These are phyloP conservation scores for Archips crataeganus DNA, from an alignment of 2,888 invertebrate genomes.

Conservation along the genomic window DNA sequence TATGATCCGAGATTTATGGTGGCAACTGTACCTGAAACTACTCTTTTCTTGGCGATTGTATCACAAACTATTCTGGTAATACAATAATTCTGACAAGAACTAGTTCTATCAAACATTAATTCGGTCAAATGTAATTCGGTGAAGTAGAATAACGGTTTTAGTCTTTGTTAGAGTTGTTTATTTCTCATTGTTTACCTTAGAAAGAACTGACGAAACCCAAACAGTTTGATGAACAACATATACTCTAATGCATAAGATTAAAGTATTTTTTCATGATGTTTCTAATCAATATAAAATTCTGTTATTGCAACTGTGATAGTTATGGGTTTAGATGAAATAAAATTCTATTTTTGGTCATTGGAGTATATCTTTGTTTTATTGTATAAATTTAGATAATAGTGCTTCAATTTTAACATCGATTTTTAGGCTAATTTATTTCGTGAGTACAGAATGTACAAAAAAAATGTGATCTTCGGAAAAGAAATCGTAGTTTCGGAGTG, in stretches of 20 bases:
- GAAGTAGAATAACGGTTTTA: background rate
- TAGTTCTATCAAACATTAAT: background rate
- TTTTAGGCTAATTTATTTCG: background rate
- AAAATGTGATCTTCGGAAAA: conserved; percentile 28
- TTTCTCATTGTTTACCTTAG: background rate
- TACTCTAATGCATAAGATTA: background rate
- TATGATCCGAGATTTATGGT: too few relatives aligned
- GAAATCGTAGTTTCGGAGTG: conserved; percentile 23
- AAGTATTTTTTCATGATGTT: too few relatives aligned
- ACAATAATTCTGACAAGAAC: too few relatives aligned
- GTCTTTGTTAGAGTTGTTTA: conserved; percentile 13
- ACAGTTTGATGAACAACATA: conserved; percentile 12
- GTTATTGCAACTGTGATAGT: conserved; percentile 6
- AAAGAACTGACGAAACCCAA: background rate
- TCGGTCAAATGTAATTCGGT: background rate
- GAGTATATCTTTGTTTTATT: conserved; percentile 3
- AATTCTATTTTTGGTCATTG: background rate
- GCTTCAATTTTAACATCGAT: conserved; percentile 16
- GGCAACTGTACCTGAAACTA: too few relatives aligned
- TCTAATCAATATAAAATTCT: too few relatives aligned
- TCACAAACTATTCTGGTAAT: background rate
- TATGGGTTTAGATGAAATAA: background rate
- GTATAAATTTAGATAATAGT: background rate
- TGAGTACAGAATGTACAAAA: conserved; percentile 34
- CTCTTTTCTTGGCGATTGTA: too few relatives aligned